Evolutionary conservation across 2,797 vertebrate species (phyloP), one percentile per base, ranked within the genome.

Genomic region (Orientallactaga sibirica): DNA sequence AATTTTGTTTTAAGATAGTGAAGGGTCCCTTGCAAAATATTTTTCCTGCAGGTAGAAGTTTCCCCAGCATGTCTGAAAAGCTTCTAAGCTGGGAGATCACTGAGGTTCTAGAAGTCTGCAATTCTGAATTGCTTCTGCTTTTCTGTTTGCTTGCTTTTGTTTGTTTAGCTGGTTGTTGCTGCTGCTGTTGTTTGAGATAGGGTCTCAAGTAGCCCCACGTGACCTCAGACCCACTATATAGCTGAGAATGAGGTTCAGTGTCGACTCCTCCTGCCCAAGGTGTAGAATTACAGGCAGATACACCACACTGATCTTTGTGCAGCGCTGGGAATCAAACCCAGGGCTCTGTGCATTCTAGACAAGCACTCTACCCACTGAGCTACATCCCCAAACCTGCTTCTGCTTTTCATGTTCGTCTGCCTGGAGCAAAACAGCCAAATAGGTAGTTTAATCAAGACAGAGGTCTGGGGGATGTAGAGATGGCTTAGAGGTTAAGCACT

Each of bases 361-460:
- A 2, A 48, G 71, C 58, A 66, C 27, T 11, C 4, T 0, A 15
- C 19, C 37, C 43, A 55, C 58, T 12, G 19, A 86, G 83, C 16
- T 27, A 29, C 16, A 7, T 52, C 68, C 24, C 24, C 33, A 20
- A 41, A 27, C 70, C 37, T 61, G 79, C 82, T 66, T 70, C 79
- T 84, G 55, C 33, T 27, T 86, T 41, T 43, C 55, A 85, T 58
- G 37, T 37, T 79, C 25, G 33, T 43, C 87, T 71, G 41, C 52
- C 52, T 64, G 58, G 41, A 86, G 73, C 76, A 61, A 90, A 89
- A 82, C 24, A 67, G 14, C n/a, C 81, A n/a, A 86, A n/a, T 61
- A 58, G 90, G 48, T n/a, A 85, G 71, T 71, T 95, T 87, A 62
- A 68, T 25, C 61, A 91, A 91, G 76, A 66, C 62, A 85, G 70